phyloP scores from a whole-genome alignment of 2,797 vertebrate species.

The Propithecus deckenii region DNA sequence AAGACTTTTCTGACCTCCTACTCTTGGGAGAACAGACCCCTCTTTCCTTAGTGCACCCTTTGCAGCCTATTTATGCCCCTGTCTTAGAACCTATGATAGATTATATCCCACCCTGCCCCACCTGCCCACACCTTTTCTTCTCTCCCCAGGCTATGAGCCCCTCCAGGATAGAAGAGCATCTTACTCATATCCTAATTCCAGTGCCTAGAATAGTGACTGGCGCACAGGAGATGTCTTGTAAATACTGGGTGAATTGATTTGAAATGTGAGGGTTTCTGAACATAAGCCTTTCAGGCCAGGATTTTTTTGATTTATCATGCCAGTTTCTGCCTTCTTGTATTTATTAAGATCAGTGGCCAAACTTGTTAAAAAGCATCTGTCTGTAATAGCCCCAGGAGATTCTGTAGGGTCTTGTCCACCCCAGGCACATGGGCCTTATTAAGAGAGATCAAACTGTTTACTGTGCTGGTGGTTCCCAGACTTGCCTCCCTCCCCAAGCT shows the following conservation, averaged over 20 bases:
- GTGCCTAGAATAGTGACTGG: neutral
- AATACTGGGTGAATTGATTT: slow-evolving; percentile 42
- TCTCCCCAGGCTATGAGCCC: neutral
- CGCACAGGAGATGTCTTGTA: neutral
- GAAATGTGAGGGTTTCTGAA: slow-evolving; percentile 30
- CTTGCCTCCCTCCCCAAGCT: slow-evolving; percentile 10
- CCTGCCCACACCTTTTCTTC: neutral
- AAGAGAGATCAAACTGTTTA: slow-evolving; percentile 79
- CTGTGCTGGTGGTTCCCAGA: slow-evolving; percentile 60
- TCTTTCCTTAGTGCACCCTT: neutral
- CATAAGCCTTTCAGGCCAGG: neutral
- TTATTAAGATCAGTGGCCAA: slow-evolving; percentile 76
- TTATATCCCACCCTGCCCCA: neutral
- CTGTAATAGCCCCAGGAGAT: slow-evolving; percentile 67
- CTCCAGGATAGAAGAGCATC: neutral
- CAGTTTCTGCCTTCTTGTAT: slow-evolving; percentile 47
- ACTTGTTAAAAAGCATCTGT: slow-evolving; percentile 60
- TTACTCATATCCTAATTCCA: neutral
- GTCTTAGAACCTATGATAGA: neutral
- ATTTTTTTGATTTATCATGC: neutral
- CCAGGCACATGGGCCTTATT: slow-evolving; percentile 74
- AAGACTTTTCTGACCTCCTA: neutral
- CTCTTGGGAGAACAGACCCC: neutral
- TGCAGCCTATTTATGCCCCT: neutral
- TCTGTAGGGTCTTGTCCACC: slow-evolving; percentile 48